These are phyloP conservation scores for Danio rerio DNA, from an alignment of 2,113 vertebrate genomes.

Conservation along the genomic window GRCz12tu NC_133183.1:61153501-61154000, in stretches of 20 bases:
- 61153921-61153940: too few relatives aligned
- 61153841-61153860: slow-evolving; percentile 89
- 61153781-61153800: slow-evolving; percentile 93
- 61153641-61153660: slow-evolving; percentile 93
- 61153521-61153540: too few relatives aligned
- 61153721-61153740: neutral
- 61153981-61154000: too few relatives aligned
- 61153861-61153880: neutral
- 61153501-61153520: too few relatives aligned
- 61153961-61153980: too few relatives aligned
- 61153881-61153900: neutral
- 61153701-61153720: neutral
- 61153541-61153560: too few relatives aligned
- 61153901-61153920: too few relatives aligned
- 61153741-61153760: neutral
- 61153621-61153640: slow-evolving; percentile 90
- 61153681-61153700: slow-evolving; percentile 73
- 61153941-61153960: too few relatives aligned
- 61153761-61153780: slow-evolving; percentile 74
- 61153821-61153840: slow-evolving; percentile 95
- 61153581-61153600: neutral
- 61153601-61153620: slow-evolving; percentile 92
- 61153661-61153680: slow-evolving; percentile 94
- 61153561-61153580: neutral
- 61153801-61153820: slow-evolving; percentile 95